These are phyloP conservation scores for Frankliniella fusca DNA, from an alignment of 2,888 invertebrate species.

Conservation along the genomic window DNA sequence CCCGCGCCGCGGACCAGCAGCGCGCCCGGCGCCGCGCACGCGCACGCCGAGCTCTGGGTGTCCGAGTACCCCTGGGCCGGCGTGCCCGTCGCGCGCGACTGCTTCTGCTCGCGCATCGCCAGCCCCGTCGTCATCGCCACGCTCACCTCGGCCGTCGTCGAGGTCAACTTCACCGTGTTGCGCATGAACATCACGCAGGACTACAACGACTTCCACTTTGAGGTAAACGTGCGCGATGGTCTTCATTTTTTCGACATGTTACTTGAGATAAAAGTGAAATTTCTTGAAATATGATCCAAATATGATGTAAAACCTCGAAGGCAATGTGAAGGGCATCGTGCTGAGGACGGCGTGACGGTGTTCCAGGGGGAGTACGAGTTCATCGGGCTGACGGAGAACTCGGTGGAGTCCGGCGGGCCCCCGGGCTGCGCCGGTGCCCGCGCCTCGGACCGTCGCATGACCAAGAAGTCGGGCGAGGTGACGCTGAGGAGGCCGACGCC, in stretches of 20 bases:
- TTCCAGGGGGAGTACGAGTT: slow-evolving; percentile 46
- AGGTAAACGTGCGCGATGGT: too few species aligned
- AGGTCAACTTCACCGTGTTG: slow-evolving; percentile 68
- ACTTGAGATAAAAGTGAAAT: too few species aligned
- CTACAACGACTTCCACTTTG: slow-evolving; percentile 73
- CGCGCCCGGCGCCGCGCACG: slow-evolving; percentile 44
- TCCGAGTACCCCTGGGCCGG: slow-evolving; percentile 68
- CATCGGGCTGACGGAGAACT: slow-evolving; percentile 38
- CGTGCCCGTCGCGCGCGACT: slow-evolving; percentile 58
- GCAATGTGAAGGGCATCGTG: background rate
- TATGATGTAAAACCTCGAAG: too few species aligned
- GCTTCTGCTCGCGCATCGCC: slow-evolving; percentile 66
- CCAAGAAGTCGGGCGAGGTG: slow-evolving; percentile 13
- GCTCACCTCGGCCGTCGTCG: slow-evolving; percentile 64
- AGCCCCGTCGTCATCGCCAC: slow-evolving; percentile 63
- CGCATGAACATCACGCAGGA: slow-evolving; percentile 79
- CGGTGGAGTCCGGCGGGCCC: slow-evolving; percentile 36
- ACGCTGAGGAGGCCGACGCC: background rate
- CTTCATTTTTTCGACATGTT: too few species aligned
- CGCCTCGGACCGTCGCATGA: background rate
- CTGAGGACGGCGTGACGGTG: background rate
- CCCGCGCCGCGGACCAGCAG: slow-evolving; percentile 45
- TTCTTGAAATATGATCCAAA: too few species aligned
- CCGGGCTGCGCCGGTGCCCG: background rate
- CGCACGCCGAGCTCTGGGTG: slow-evolving; percentile 56